Base-by-base conservation (phyloP, 2,797 vertebrate species). In the Lagorchestes hirsutus region DNA sequence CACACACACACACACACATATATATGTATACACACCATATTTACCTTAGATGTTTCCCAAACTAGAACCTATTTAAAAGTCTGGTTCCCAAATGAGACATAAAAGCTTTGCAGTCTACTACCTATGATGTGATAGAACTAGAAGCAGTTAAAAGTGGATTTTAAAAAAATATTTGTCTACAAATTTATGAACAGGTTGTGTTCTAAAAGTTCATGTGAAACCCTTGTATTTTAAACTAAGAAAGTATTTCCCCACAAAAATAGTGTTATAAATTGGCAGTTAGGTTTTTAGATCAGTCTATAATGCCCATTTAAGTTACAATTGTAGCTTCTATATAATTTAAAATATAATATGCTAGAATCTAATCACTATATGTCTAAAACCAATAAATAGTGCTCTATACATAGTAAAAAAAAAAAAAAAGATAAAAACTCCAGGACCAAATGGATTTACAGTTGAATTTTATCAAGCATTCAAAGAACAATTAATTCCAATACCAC, bases 1-100 rank as follows among this genome's bases (percentile, higher is more conserved):
- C 3, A 6, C 1, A 57, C 92, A 93, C 34, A 62, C 0, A 14
- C 11, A 67, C 34, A 74, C 5, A 74, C 1, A 67, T 6, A 18
- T 1, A n/a, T 2, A 40, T 0, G 22, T 22, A 82, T 31, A 62
- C 59, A 34, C 18, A 46, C 31, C 14, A 62, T 40, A 40, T 31
- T 59, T 24, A 40, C 94, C 91, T 90, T 40, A 92, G 4, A 92
- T 52, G 82, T 90, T 90, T 96, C 91, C 9, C 28, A 74, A 93
- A 58, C 62, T 92, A 92, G 62, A 24, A 62, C 4, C 55, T n/a
- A 94, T 95, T 93, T 93, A 95, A 94, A 96, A 97, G 90, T 90
- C 34, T 95, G 12, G 91, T 82, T 96, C 46, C 50, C 55, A 57
- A 57, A 93, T 96, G 50, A 97, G 56, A 94, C 52, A 54, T 55